Evolutionary conservation across 2,797 vertebrate genomes (phyloP).

Genomic region (Tragopan temminckii): DNA sequence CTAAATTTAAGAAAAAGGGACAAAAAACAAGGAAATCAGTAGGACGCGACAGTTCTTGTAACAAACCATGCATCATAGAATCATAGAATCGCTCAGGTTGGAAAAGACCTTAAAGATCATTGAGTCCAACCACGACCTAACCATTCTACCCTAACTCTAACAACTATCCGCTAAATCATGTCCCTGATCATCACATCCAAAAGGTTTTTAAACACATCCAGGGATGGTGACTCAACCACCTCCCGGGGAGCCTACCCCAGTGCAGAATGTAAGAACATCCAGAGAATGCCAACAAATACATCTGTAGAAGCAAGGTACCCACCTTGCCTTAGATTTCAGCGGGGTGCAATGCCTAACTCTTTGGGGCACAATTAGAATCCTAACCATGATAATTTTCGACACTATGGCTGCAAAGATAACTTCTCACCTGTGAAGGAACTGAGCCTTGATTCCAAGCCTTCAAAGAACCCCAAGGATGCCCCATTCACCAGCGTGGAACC

Average conservation of each 20-base stretch:
- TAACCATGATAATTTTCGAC: too few species aligned
- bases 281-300: not conserved
- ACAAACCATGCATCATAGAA: not conserved
- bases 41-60: not conserved
- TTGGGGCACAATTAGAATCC: not conserved
- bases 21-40: not conserved
- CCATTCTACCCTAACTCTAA: too few species aligned
- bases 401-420: not conserved
- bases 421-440: not conserved
- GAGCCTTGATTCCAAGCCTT: not conserved
- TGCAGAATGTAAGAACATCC: not conserved
- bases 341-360: too few species aligned
- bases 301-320: not conserved
- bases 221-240: too few species aligned
- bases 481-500: not conserved
- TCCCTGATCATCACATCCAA: too few species aligned
- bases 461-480: not conserved
- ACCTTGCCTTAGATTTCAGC: not conserved
- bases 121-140: too few species aligned
- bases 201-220: too few species aligned
- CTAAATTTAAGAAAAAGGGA: not conserved
- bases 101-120: too few species aligned
- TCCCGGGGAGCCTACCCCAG: too few species aligned
- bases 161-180: too few species aligned
- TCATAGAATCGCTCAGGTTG: too few species aligned